phyloP scores from a whole-genome alignment of 1,140 invertebrate species.

The Macrocentrus cingulum region DNA sequence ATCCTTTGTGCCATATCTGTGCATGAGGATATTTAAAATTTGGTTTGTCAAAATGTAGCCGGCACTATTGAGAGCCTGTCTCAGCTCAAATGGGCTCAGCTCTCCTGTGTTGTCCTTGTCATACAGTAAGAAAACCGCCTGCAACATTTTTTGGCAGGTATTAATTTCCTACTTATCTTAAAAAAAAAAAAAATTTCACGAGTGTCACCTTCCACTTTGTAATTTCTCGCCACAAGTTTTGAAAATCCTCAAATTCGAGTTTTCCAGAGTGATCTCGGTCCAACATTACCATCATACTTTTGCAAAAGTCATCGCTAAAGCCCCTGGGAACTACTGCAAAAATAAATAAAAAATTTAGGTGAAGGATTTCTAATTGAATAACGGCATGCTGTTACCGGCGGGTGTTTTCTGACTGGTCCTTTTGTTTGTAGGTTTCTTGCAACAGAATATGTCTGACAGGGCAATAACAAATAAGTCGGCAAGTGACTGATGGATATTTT shows the following conservation, averaged over 20 bases:
- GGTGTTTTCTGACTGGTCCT: no score
- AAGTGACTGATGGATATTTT: no score
- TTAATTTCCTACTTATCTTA: no score
- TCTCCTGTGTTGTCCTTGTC: constrained; percentile 80
- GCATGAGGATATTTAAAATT: constrained; percentile 83
- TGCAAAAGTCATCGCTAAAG: constrained; percentile 89
- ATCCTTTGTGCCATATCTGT: constrained; percentile 84
- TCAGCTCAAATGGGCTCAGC: constrained; percentile 81
- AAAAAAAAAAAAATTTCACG: no score
- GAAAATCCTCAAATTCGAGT: constrained; percentile 93
- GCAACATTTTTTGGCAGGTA: no score
- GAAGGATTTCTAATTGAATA: no score
- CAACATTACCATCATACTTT: constrained; percentile 96
- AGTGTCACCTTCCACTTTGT: no score
- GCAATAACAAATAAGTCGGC: neutral
- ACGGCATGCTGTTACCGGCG: no score
- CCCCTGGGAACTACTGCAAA: no score
- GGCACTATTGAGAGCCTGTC: constrained; percentile 82
- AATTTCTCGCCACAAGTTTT: constrained; percentile 82
- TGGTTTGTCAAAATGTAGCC: constrained; percentile 90
- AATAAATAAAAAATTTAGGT: no score
- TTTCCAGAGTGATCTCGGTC: constrained; percentile 91
- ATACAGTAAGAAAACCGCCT: constrained; percentile 86
- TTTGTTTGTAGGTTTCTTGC: constrained; percentile 76
- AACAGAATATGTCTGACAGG: constrained; percentile 23